Evolutionary conservation across 53 echinoderm and acorn worm genomes (phyloP), one percentile per base, ranked within the genome.

Genomic region (Paracentrotus lividus): DNA sequence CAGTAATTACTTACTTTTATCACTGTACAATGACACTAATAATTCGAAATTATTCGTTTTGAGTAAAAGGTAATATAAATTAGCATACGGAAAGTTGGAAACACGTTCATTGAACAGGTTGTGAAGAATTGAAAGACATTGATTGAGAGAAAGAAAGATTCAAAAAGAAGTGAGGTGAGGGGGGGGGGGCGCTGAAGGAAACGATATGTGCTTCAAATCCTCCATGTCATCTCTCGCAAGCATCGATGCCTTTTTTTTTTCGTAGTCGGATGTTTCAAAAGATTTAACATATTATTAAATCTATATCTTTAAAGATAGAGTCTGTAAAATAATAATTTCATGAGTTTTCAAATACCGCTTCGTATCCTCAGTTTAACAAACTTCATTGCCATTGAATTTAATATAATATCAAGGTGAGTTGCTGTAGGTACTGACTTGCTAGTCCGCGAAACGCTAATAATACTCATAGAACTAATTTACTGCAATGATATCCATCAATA

Each of bases 401-500:
- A 13, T 20, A n/a, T 57, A 13, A 38, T 72, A 21, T 3, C 40
- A 40, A 21, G 18, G 9, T 36, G 40, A 16, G 72, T 18, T 40
- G 18, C 33, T 72, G 38, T 38, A 40, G 18, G 40, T 15, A 42
- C 72, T 20, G 16, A 81, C 81, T n/a, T 47, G 81, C 26, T 1
- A 47, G 27, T 81, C 26, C 47, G 12, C 1, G n/a, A 81, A 81
- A 81, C 47, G 81, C 81, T 45, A 24, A 81, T 81, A 81, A 47
- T 81, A 81, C 77, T 43, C 42, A 43, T 45, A 26, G n/a, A 36
- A 26, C 81, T 81, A 81, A 81, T 81, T 47, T 81, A 81, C 81
- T 26, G 26, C 81, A 45, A 24, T n/a, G n/a, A 26, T 2, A 81
- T 81, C 81, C 81, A 81, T 81, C 81, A 81, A 8, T 44, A 81